These are phyloP conservation scores for Aspidoscelis tigris DNA, from an alignment of 2,113 vertebrate species.

Conservation along the genomic window DNA sequence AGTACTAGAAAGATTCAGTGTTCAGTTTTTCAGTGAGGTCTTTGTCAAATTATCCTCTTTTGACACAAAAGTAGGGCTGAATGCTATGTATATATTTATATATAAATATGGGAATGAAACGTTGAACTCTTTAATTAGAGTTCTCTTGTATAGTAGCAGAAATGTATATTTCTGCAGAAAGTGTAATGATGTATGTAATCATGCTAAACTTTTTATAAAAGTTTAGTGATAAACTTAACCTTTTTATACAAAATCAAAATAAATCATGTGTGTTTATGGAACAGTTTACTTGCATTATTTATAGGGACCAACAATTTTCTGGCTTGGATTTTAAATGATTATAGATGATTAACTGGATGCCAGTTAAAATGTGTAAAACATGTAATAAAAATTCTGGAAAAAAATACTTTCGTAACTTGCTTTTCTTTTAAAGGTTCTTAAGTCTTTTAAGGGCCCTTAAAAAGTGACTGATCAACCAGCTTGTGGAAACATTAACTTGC, in stretches of 20 bases:
- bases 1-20: constrained; percentile 86
- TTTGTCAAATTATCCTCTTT: constrained; percentile 85
- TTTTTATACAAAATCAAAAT: constrained; percentile 99
- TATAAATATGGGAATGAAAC: constrained; percentile 87
- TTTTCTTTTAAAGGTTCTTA: constrained; percentile 11
- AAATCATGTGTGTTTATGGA: constrained; percentile 96
- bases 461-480: not conserved
- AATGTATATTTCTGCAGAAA: constrained; percentile 91
- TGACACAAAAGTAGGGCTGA: constrained; percentile 90
- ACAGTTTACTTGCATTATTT: constrained; percentile 78
- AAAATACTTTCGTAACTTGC: constrained; percentile 55
- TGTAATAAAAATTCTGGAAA: constrained; percentile 76
- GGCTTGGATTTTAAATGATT: constrained; percentile 55
- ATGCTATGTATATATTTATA: constrained; percentile 89
- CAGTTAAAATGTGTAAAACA: constrained; percentile 69
- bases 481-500: constrained; percentile 22
- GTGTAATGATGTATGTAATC: constrained; percentile 98
- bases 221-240: constrained; percentile 99
- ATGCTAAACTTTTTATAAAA: constrained; percentile 99
- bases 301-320: constrained; percentile 70
- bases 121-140: constrained; percentile 91
- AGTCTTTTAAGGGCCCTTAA: not conserved
- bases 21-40: constrained; percentile 92
- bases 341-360: constrained; percentile 47
- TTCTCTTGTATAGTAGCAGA: constrained; percentile 98